Base-by-base conservation (phyloP, 2,888 invertebrate genomes). In the Theretra japonica region DNA sequence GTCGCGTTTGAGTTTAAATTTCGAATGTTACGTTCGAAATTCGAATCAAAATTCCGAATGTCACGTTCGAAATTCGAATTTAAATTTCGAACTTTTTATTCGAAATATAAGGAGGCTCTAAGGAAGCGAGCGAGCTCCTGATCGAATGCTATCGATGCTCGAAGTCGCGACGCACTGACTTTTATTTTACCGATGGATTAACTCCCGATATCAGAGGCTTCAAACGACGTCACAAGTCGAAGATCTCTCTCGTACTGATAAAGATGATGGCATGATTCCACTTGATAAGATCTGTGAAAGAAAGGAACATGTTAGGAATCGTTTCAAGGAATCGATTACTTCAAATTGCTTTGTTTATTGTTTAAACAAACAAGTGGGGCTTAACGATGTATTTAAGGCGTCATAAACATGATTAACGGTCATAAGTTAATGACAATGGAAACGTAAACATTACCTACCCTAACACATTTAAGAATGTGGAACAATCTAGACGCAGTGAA, bases 281-380 rank as follows among this genome's bases (percentile, higher is more conserved):
- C 80, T 65, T 76, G 90, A 90, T 90, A 88, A 82, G 82, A 83
- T 83, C 93, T 93, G 93, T 70, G 90, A 91, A 86, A 80, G 84
- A 85, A 85, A 80, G 82, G 83, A 85, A 82, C 72, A 74, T 74
- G 76, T 83, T 41, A 68, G 41, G 4, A 48, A 70, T 73, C n/a
- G 48, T 73, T 71, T 69, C 69, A 28, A 23, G 57, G 69, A 72
- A 72, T 23, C 50, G 19, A 68, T 68, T 68, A 53, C 48, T 71
- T 28, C 2, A 70, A 71, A 71, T 68, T 70, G 30, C 56, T 73
- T 73, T 73, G 68, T 70, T 65, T 59, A 30, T 17, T 57, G 53
- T 3, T 21, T 15, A 56, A 60, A 71, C 62, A 71, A 71, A 71
- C 70, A 71, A 65, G 48, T 15, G 41, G 62, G 41, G 23, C 56